A percentile compares a stretch with the other conserved stretches of the same genome.
phyloP scores from a whole-genome alignment of 2,113 vertebrate species.

The Edolisoma coerulescens region DNA sequence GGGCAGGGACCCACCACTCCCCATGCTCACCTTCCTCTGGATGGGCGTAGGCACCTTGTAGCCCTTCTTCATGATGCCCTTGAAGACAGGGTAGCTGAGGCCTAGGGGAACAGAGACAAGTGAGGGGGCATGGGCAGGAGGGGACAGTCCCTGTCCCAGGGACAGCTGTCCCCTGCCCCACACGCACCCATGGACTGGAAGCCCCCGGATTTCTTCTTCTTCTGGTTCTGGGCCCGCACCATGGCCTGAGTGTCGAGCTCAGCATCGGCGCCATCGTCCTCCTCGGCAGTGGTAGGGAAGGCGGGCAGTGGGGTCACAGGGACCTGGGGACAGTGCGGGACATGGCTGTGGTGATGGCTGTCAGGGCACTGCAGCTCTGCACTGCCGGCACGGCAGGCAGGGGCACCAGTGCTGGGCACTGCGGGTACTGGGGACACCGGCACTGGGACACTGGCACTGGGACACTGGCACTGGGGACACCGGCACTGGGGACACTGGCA shows the following conservation, averaged over 20 bases:
- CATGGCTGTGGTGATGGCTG: fast-evolving
- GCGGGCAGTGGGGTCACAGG: conserved; percentile 46
- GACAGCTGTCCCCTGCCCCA: fast-evolving
- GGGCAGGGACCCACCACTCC: fast-evolving
- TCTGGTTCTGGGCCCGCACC: conserved; percentile 93
- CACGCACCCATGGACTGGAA: conserved; percentile 97
- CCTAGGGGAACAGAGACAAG: conserved; percentile 61
- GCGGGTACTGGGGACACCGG: fast-evolving
- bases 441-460: fast-evolving
- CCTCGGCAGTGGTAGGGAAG: conserved; percentile 75
- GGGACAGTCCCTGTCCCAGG: fast-evolving
- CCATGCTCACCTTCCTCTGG: conserved; percentile 83
- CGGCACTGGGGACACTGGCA: background rate
- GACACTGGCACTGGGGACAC: fast-evolving
- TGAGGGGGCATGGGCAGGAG: fast-evolving
- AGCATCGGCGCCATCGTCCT: conserved; percentile 75
- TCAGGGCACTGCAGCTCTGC: background rate
- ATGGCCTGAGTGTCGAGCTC: conserved; percentile 87
- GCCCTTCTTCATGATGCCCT: conserved; percentile 95
- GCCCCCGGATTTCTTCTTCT: conserved; percentile 98
- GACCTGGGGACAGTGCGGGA: background rate
- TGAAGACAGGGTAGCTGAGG: conserved; percentile 90
- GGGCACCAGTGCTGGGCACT: background rate
- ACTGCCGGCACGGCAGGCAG: background rate
- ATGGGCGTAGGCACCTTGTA: conserved; percentile 98